phyloP scores from a whole-genome alignment of 2,113 vertebrate species.

The Poicephalus gulielmi region DNA sequence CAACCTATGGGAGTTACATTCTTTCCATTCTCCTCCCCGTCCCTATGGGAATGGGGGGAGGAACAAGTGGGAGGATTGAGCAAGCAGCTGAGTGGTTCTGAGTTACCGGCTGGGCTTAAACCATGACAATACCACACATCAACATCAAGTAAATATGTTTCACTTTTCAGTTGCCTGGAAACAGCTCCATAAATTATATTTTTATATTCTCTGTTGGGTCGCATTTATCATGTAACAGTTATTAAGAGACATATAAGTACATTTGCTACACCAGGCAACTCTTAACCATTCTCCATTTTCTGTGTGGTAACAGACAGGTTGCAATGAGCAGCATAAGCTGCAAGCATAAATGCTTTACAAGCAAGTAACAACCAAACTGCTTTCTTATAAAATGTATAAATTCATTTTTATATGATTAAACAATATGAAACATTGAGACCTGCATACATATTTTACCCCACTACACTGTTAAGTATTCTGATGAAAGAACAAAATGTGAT shows the following conservation, averaged over 20 bases:
- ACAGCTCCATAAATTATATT: not conserved
- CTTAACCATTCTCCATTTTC: not conserved
- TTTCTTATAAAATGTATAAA: not conserved
- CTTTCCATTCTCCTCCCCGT: too few species aligned
- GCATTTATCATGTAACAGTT: not conserved
- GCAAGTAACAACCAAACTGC: not conserved
- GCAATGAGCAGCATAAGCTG: not conserved
- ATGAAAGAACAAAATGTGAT: not conserved
- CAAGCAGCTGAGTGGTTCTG: too few species aligned
- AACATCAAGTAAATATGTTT: not conserved
- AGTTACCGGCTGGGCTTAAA: too few species aligned
- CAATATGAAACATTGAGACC: not conserved
- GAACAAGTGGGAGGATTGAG: too few species aligned
- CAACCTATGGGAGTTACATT: too few species aligned
- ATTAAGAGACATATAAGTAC: not conserved
- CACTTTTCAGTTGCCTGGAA: not conserved
- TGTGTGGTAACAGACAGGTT: not conserved
- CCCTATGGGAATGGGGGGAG: too few species aligned
- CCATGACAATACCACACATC: too few species aligned
- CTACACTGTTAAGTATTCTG: not conserved
- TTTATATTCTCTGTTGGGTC: not conserved
- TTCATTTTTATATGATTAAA: not conserved
- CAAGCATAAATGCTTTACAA: not conserved
- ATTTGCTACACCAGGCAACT: not conserved
- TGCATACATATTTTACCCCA: not conserved